Conservation (phyloP, 2,113 vertebrate genomes). For the Corvus cornix region DNA sequence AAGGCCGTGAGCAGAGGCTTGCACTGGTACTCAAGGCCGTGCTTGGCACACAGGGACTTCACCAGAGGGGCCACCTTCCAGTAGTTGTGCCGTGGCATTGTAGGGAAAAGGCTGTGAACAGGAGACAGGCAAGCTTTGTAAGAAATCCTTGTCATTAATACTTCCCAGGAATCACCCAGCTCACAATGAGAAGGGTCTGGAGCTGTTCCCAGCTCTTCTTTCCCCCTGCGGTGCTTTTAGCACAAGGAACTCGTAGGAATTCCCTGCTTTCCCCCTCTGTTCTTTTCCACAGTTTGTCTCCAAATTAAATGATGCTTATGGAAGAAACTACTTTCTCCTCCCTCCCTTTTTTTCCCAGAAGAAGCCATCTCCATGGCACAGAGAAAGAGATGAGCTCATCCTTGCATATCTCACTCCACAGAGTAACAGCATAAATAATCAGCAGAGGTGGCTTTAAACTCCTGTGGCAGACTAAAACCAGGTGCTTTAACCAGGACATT, state of each 20-base stretch:
- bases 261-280: neutral
- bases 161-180: neutral
- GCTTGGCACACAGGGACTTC: constrained; percentile 76
- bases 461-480: neutral
- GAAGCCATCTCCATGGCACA: neutral
- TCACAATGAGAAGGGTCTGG: neutral
- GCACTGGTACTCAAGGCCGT: constrained; percentile 69
- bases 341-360: neutral
- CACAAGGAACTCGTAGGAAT: accelerated
- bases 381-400: neutral
- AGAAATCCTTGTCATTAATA: neutral
- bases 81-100: constrained; percentile 78
- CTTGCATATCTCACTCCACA: neutral
- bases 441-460: neutral
- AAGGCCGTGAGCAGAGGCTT: constrained; percentile 75
- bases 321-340: neutral
- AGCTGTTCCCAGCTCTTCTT: neutral
- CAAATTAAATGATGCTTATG: neutral
- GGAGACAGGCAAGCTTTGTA: neutral
- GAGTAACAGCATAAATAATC: neutral
- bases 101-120: constrained; percentile 74
- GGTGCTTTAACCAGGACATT: neutral
- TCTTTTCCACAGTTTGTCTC: neutral
- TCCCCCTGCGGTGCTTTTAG: neutral
- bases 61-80: constrained; percentile 80